These are phyloP conservation scores for Xylota sylvarum DNA, from an alignment of 2,888 invertebrate species.

Conservation along the genomic window DNA sequence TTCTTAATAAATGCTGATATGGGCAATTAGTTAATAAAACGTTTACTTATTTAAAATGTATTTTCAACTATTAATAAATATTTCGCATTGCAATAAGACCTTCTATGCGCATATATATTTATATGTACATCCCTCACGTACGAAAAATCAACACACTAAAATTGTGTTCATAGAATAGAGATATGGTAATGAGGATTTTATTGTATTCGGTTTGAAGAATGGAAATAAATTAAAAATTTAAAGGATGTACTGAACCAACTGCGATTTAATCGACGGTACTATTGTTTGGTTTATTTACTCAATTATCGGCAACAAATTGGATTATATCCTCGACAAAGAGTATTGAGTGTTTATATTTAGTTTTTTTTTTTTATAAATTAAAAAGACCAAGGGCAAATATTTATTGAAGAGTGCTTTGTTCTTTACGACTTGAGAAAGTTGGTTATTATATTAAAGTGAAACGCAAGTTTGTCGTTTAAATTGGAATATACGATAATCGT, in stretches of 20 bases:
- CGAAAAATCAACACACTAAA: neutral
- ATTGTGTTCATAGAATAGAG: neutral
- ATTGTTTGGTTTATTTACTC: slow-evolving; percentile 4
- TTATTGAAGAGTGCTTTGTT: neutral
- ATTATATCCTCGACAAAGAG: neutral
- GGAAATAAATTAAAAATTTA: slow-evolving; percentile 3
- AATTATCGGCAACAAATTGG: neutral
- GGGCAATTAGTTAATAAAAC: neutral
- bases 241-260: neutral
- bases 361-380: neutral
- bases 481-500: neutral
- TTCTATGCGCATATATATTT: neutral
- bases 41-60: neutral
- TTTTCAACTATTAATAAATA: neutral
- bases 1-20: neutral
- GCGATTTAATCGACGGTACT: neutral
- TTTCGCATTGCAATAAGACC: neutral
- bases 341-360: neutral
- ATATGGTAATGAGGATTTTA: neutral
- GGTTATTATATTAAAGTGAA: no score
- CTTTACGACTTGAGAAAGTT: neutral
- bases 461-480: no score
- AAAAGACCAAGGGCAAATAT: neutral
- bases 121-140: neutral
- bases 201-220: neutral